Percentiles rank a stretch among this genome's conserved stretches.
Conservation (phyloP, 1,140 invertebrate genomes). For the Amphibalanus amphitrite region DNA sequence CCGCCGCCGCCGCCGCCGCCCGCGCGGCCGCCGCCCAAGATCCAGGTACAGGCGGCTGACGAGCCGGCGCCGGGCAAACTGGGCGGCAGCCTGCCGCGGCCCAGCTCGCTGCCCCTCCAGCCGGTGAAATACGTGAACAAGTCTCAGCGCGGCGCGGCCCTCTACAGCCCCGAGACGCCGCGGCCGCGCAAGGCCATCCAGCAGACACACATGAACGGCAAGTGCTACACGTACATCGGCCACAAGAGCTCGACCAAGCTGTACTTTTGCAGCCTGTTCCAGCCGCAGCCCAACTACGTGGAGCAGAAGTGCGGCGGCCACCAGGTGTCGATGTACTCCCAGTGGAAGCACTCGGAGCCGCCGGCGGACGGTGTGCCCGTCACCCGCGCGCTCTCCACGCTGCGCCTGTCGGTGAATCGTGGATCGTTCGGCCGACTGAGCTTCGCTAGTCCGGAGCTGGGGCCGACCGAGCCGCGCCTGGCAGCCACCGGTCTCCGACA, state of each 20-base stretch:
- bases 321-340: conserved; percentile 92
- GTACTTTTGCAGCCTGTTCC: conserved; percentile 81
- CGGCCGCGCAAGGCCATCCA: conserved; percentile 23
- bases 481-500: background rate
- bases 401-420: conserved; percentile 18
- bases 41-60: background rate
- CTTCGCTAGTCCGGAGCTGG: conserved; percentile 25
- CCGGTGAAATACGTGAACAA: too few relatives aligned
- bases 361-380: conserved; percentile 12
- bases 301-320: conserved; percentile 47
- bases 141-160: too few relatives aligned
- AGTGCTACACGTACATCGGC: conserved; percentile 79
- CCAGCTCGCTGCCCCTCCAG: conserved; percentile 9
- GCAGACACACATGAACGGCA: conserved; percentile 47
- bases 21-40: conserved; percentile 19
- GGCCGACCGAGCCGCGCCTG: conserved; percentile 48
- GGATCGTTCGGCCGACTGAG: conserved; percentile 38
- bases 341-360: conserved; percentile 52
- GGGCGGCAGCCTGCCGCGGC: conserved; percentile 11
- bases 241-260: conserved; percentile 75
- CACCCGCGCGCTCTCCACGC: background rate
- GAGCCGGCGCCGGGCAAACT: background rate
- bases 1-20: conserved; percentile 23
- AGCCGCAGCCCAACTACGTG: conserved; percentile 88
- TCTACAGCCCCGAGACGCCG: conserved; percentile 65